Evolutionary conservation across 2,888 invertebrate species (phyloP).

Genomic region (Drosophila mimica): DNA sequence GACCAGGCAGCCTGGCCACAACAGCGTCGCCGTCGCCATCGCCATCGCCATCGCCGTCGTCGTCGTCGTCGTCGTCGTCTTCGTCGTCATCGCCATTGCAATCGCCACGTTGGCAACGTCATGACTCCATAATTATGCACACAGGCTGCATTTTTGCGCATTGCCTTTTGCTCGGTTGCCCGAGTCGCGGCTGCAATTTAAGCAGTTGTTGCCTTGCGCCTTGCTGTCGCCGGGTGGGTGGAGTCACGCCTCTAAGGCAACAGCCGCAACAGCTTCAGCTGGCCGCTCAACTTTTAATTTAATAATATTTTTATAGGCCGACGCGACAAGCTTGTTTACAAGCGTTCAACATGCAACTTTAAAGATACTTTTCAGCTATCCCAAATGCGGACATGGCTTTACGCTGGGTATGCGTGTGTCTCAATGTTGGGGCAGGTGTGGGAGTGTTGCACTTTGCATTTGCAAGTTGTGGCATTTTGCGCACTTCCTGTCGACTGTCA

Average conservation of each 20-base stretch:
- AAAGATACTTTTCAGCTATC: conserved; percentile 59
- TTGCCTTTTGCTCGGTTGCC: conserved; percentile 55
- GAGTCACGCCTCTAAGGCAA: conserved; percentile 65
- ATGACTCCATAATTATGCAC: conserved; percentile 79
- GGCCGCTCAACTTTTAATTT: conserved; percentile 72
- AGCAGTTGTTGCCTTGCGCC: conserved; percentile 22
- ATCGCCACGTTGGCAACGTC: conserved; percentile 64
- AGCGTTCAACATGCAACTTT: conserved; percentile 79
- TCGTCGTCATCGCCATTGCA: conserved; percentile 64
- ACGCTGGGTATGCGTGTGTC: neutral
- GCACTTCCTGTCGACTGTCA: conserved; percentile 84
- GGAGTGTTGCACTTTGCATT: conserved; percentile 57
- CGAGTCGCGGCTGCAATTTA: conserved; percentile 24
- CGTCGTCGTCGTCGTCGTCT: conserved; percentile 37
- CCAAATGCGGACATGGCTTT: conserved; percentile 61
- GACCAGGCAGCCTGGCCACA: conserved; percentile 65
- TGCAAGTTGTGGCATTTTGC: conserved; percentile 82
- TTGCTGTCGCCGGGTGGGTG: conserved; percentile 59
- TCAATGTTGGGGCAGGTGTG: conserved; percentile 15
- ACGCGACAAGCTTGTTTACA: conserved; percentile 80
- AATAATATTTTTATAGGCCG: conserved; percentile 81
- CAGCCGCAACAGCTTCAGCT: conserved; percentile 47
- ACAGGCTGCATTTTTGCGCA: conserved; percentile 66
- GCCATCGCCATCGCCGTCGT: conserved; percentile 41
- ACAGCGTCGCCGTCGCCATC: conserved; percentile 8